Conservation (phyloP, 2,113 vertebrate genomes). For the Percina caprodes region DNA sequence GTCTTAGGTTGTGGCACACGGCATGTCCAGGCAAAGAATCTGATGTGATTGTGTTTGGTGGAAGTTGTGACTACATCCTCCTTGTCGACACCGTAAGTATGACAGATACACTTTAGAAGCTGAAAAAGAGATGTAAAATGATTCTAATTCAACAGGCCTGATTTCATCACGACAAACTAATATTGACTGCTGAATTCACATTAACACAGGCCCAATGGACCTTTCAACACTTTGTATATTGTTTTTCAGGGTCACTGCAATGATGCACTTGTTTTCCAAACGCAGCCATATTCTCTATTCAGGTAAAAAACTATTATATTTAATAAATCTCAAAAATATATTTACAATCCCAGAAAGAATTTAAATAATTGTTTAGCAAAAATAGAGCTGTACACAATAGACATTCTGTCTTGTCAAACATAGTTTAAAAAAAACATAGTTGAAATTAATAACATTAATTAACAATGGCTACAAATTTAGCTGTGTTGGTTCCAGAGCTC, state of each 20-base stretch:
- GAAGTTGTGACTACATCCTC: slow-evolving; percentile 94
- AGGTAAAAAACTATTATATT: slow-evolving; percentile 82
- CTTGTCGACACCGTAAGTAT: slow-evolving; percentile 92
- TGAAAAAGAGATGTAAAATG: not conserved
- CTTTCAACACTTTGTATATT: not conserved
- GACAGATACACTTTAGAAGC: not conserved
- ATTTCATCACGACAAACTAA: not conserved
- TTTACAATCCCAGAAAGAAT: not conserved
- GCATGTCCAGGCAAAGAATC: slow-evolving; percentile 91
- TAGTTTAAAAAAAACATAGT: not conserved
- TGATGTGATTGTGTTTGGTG: slow-evolving; percentile 95
- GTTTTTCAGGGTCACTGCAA: slow-evolving; percentile 88
- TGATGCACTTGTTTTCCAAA: slow-evolving; percentile 94
- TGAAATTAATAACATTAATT: not conserved
- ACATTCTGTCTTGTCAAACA: not conserved
- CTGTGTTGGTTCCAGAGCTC: not conserved
- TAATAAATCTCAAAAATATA: not conserved
- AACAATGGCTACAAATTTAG: not conserved
- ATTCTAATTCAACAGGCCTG: not conserved
- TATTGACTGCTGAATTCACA: not conserved
- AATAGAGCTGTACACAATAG: not conserved
- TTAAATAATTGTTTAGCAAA: not conserved
- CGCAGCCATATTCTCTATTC: slow-evolving; percentile 90
- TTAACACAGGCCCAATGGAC: not conserved
- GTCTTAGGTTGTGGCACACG: slow-evolving; percentile 91